phyloP scores from a whole-genome alignment of 23 tunicate genomes.

The Trididemnum clinides region DNA sequence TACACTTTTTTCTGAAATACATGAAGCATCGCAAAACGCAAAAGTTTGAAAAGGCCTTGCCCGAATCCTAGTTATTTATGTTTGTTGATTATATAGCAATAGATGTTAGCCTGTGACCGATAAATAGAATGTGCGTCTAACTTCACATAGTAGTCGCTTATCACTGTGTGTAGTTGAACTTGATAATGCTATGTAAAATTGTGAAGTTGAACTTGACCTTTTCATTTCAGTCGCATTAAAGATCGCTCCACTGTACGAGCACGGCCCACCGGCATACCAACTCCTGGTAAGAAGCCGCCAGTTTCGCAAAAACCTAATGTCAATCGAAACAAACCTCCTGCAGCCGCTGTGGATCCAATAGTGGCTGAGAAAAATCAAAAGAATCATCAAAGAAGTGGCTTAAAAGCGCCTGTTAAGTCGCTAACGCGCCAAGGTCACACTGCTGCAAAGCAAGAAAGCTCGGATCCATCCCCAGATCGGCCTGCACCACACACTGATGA shows the following conservation, averaged over 20 bases:
- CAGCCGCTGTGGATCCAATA: neutral
- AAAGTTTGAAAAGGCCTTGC: no score
- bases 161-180: no score
- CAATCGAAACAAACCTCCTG: neutral
- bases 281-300: constrained; percentile 71
- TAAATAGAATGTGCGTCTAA: no score
- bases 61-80: no score
- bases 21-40: no score
- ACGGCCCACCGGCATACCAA: constrained; percentile 79
- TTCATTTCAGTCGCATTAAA: constrained; percentile 28
- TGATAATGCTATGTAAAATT: no score
- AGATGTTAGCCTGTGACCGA: no score
- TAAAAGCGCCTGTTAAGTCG: constrained; percentile 59
- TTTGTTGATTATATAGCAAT: no score
- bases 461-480: neutral
- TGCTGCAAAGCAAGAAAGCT: neutral
- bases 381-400: constrained; percentile 49
- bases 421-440: constrained; percentile 45
- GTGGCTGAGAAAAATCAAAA: constrained; percentile 56
- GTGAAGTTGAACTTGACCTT: no score
- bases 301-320: constrained; percentile 4
- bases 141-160: no score
- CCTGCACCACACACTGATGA: neutral
- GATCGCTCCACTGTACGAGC: constrained; percentile 61
- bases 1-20: no score